phyloP scores from a whole-genome alignment of 2,113 vertebrate genomes.

The Limnothrissa miodon region DNA sequence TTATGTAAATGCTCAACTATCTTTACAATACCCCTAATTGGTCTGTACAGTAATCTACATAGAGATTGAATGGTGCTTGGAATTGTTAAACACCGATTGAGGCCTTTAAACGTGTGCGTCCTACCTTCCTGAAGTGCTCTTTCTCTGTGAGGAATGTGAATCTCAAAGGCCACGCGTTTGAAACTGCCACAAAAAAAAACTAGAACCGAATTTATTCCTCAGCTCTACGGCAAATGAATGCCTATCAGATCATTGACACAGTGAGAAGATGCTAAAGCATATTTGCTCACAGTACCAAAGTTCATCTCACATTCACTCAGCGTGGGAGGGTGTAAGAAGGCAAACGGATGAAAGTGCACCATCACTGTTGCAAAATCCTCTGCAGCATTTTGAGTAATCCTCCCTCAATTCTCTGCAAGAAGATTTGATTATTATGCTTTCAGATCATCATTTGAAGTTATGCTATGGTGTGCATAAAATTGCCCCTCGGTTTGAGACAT shows the following conservation, averaged over 20 bases:
- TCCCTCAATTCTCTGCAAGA: not conserved
- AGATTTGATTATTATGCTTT: conserved; percentile 5
- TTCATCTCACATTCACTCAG: not conserved
- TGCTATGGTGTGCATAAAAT: conserved; percentile 11
- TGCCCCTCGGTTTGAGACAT: not conserved
- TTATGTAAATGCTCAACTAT: not conserved
- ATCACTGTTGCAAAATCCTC: not conserved
- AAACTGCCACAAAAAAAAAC: not conserved
- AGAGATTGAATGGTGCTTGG: not conserved
- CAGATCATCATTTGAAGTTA: conserved; percentile 3
- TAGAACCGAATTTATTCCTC: not conserved
- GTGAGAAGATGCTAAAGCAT: not conserved
- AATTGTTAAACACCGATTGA: not conserved
- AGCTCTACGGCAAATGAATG: not conserved
- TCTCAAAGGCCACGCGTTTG: not conserved
- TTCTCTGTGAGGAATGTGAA: conserved; percentile 1
- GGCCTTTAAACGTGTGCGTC: not conserved
- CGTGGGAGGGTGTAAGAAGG: not conserved
- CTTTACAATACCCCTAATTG: not conserved
- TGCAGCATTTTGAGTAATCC: not conserved
- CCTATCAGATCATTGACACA: conserved; percentile 3
- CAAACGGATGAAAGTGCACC: not conserved
- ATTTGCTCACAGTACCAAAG: conserved; percentile 8
- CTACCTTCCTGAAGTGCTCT: not conserved
- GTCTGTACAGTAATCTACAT: not conserved